These are phyloP conservation scores for Astur gentilis DNA, from an alignment of 2,113 vertebrate species.

Conservation along the genomic window DNA sequence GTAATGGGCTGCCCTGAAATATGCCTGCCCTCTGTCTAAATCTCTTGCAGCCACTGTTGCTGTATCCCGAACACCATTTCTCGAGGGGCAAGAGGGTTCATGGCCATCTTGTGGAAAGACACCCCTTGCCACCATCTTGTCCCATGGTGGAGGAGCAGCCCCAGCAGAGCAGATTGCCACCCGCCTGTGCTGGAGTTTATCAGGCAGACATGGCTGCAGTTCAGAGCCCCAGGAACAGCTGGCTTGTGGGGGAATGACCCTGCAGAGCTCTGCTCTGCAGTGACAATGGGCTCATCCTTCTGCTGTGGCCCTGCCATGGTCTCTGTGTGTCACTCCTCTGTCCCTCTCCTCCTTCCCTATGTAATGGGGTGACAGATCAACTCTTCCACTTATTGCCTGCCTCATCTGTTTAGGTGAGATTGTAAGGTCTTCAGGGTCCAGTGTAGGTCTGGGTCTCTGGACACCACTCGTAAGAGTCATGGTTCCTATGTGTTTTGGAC, in stretches of 20 bases:
- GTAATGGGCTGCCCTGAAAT: background rate
- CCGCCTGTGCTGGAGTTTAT: background rate
- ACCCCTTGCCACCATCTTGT: background rate
- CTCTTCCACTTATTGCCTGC: background rate
- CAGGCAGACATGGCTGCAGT: fast-evolving
- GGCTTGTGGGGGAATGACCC: background rate
- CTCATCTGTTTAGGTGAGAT: background rate
- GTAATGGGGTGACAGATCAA: background rate
- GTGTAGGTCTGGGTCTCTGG: background rate
- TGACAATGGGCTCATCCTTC: background rate
- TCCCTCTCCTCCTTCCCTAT: background rate
- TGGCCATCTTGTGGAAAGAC: background rate
- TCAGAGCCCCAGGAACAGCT: background rate
- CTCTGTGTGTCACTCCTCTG: background rate
- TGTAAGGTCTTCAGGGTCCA: background rate
- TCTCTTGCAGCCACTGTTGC: background rate
- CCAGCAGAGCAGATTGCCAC: background rate
- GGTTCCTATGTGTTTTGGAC: background rate
- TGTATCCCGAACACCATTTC: background rate
- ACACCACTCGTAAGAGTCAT: background rate
- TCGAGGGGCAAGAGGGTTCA: fast-evolving
- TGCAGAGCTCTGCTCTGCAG: background rate
- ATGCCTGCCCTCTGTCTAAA: background rate
- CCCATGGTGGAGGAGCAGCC: background rate
- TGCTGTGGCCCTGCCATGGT: background rate